phyloP scores from a whole-genome alignment of 2,797 vertebrate species.

The Siniperca undulata region DNA sequence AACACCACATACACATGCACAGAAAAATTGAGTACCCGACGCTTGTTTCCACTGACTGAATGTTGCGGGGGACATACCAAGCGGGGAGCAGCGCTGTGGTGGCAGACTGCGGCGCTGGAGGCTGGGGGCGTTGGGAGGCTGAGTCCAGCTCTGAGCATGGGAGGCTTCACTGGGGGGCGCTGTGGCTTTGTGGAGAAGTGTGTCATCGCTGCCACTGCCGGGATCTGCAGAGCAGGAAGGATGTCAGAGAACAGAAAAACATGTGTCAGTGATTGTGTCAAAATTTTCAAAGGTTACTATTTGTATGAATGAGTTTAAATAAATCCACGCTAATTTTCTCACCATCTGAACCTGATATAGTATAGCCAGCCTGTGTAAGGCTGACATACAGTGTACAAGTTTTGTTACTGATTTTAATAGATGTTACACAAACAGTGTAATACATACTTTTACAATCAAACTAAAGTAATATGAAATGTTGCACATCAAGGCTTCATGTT shows the following conservation, averaged over 20 bases:
- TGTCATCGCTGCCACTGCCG: constrained; percentile 86
- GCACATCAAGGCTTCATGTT: too few relatives aligned
- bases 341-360: too few relatives aligned
- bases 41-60: not conserved
- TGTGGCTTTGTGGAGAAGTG: constrained; percentile 76
- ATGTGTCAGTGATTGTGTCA: not conserved
- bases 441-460: too few relatives aligned
- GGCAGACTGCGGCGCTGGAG: constrained; percentile 88
- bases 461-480: too few relatives aligned
- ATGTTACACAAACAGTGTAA: too few relatives aligned
- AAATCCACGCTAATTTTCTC: not conserved
- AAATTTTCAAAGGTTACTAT: not conserved
- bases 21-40: accelerated
- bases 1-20: not conserved
- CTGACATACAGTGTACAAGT: too few relatives aligned
- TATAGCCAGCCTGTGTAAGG: too few relatives aligned
- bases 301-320: not conserved
- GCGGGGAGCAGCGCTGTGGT: constrained; percentile 84
- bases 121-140: constrained; percentile 77
- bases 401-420: too few relatives aligned
- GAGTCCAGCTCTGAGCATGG: constrained; percentile 73
- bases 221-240: constrained; percentile 83
- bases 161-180: constrained; percentile 79
- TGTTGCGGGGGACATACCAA: constrained; percentile 81
- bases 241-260: not conserved